phyloP scores from a whole-genome alignment of 2,113 vertebrate genomes.

The Prolemur simus region DNA sequence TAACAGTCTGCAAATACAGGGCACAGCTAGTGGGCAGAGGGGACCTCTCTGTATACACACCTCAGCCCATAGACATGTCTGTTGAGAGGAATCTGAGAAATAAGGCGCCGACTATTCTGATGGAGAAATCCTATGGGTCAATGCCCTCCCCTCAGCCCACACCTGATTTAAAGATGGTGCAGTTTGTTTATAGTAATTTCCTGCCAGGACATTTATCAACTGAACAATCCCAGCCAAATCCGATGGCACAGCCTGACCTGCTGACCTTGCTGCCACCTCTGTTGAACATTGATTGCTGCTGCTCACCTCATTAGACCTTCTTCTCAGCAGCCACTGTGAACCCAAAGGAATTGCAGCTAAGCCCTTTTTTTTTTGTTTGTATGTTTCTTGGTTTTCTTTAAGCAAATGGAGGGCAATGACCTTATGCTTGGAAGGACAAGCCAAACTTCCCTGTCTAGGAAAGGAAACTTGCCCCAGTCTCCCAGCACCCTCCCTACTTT shows the following conservation, averaged over 20 bases:
- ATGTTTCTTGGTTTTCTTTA: constrained; percentile 64
- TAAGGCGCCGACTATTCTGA: neutral
- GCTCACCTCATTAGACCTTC: constrained; percentile 66
- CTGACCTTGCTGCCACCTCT: constrained; percentile 41
- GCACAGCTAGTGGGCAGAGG: neutral
- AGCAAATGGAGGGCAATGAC: constrained; percentile 44
- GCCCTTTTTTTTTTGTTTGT: constrained; percentile 41
- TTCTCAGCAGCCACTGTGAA: neutral
- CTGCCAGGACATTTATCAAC: constrained; percentile 63
- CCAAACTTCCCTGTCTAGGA: neutral
- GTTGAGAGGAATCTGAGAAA: neutral
- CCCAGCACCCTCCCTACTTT: neutral
- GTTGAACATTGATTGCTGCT: constrained; percentile 59
- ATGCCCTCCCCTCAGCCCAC: neutral
- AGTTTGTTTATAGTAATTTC: constrained; percentile 68
- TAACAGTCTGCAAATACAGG: neutral
- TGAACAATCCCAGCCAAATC: constrained; percentile 53
- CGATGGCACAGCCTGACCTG: constrained; percentile 41
- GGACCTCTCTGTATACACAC: neutral
- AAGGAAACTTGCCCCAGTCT: neutral
- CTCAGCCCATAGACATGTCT: neutral
- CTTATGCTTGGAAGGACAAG: constrained; percentile 29
- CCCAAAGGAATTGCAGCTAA: constrained; percentile 64
- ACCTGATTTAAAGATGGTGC: constrained; percentile 60
- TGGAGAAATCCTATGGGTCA: constrained; percentile 48